phyloP scores from a whole-genome alignment of 1,140 invertebrate genomes.

The Phymorhynchus buccinoides region DNA sequence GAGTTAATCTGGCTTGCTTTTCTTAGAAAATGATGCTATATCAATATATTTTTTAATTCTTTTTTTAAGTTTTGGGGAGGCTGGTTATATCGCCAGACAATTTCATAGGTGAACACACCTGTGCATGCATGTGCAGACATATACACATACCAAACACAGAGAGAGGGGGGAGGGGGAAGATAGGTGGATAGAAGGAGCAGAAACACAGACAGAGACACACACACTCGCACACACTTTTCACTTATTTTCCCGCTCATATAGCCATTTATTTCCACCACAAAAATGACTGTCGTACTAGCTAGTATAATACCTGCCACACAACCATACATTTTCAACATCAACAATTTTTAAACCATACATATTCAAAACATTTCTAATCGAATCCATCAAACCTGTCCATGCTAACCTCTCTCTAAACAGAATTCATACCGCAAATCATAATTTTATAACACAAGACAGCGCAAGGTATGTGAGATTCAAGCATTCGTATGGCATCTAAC shows the following conservation, averaged over 20 bases:
- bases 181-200: too few species aligned
- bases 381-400: background rate
- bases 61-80: too few species aligned
- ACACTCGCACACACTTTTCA: background rate
- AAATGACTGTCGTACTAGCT: background rate
- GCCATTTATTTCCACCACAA: slow-evolving; percentile 11
- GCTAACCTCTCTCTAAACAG: background rate
- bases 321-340: too few species aligned
- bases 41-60: too few species aligned
- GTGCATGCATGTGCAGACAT: background rate
- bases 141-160: background rate
- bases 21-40: too few species aligned
- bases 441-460: background rate
- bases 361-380: background rate
- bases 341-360: background rate
- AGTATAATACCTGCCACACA: background rate
- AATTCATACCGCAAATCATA: background rate
- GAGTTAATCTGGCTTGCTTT: too few species aligned
- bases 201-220: background rate
- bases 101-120: background rate
- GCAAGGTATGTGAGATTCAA: background rate
- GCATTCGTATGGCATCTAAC: background rate
- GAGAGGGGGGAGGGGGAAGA: too few species aligned
- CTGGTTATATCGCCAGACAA: too few species aligned
- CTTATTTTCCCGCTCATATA: background rate